These are phyloP conservation scores for Nymphalis urticae DNA, from an alignment of 2,888 invertebrate genomes.

Conservation along the genomic window DNA sequence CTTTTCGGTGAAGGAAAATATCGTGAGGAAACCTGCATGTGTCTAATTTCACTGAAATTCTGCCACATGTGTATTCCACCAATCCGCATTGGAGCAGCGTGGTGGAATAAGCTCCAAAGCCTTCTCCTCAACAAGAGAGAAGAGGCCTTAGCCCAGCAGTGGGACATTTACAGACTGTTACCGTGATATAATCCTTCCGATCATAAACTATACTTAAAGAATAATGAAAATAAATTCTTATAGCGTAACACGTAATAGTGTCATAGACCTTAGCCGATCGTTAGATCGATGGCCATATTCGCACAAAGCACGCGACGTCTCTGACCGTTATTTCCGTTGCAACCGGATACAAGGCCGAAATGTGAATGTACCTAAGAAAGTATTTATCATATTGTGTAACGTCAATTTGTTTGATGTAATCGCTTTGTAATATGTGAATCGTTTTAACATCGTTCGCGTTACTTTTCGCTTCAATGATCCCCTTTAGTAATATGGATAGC, in stretches of 20 bases:
- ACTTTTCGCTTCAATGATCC: slow-evolving; percentile 17
- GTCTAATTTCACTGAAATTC: no score
- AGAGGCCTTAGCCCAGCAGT: no score
- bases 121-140: no score
- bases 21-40: no score
- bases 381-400: slow-evolving; percentile 29
- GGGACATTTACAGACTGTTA: no score
- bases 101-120: no score
- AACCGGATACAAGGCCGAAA: slow-evolving; percentile 46
- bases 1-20: no score
- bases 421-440: not conserved
- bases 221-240: not conserved
- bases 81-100: no score
- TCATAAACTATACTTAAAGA: no score
- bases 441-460: slow-evolving; percentile 6
- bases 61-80: no score
- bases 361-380: slow-evolving; percentile 41
- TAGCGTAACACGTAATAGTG: slow-evolving; percentile 5
- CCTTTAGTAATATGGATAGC: slow-evolving; percentile 8
- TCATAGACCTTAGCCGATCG: slow-evolving; percentile 29
- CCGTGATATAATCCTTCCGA: no score
- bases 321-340: slow-evolving; percentile 67
- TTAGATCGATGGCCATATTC: slow-evolving; percentile 30
- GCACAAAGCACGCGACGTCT: slow-evolving; percentile 55
- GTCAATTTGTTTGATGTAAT: slow-evolving; percentile 10